Base-by-base conservation (phyloP, 2,113 vertebrate species). In the Oryzias woworae region DNA sequence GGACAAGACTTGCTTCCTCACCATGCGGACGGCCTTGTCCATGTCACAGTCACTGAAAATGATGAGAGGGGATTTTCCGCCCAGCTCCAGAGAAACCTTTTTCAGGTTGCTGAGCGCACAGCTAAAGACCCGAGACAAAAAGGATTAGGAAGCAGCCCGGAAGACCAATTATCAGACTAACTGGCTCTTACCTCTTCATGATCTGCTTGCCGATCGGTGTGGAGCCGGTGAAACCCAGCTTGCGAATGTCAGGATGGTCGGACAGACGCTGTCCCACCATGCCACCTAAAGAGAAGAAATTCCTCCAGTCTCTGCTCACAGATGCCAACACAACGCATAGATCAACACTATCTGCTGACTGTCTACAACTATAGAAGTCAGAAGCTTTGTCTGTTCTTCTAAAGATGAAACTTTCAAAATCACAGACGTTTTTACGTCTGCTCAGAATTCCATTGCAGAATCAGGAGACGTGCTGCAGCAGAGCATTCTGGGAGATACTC, bases 81-180 rank as follows among this genome's bases (percentile, higher is more conserved):
- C 95, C 22, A 96, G 87, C 85, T 96, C 95, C 88, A 96, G 88
- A 50, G 95, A 96, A 13, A 96, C 93, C 64, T 96, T 96, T 88
- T 96, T 96, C 79, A 96, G 82, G 23, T 95, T 95, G 56, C 92
- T 94, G 66, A 94, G 31, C 0, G 94, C 95, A 62, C 94, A 96
- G 85, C 94, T 96, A 76, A 18, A 13, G 58, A 49, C 5, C 49
- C 53, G 6, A 55, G 2, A 44, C 7, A 14, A 45, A 28, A 5
- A 14, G 0, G 5, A 5, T 53, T 1, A 48, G 17, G 4, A 18
- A 48, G 17, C 14, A 8, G 17, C n/a, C 18, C 16, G n/a, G 15
- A 47, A 16, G n/a, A 7, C 1, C 7, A 20, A 7, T 12, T 12
- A 18, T 12, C 47, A 17, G 16, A 17, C 47, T 2, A 12, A 1